phyloP scores from a whole-genome alignment of 2,797 vertebrate genomes.

The Pseudocheirus occidentalis region DNA sequence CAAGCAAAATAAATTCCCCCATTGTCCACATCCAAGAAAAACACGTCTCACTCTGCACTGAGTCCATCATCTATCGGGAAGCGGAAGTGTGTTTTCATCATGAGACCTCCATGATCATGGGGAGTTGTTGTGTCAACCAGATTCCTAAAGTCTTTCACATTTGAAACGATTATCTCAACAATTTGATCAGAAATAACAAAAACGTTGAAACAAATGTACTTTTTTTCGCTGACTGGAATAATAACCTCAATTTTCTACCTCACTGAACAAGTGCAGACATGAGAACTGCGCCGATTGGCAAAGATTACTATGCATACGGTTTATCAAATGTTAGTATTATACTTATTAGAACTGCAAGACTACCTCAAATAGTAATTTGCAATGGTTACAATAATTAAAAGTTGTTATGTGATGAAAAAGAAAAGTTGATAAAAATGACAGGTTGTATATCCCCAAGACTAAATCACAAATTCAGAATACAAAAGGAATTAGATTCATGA shows the following conservation, averaged over 20 bases:
- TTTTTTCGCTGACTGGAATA: not conserved
- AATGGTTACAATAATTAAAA: conserved; percentile 17
- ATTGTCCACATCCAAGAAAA: not conserved
- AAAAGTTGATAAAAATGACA: conserved; percentile 36
- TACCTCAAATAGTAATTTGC: conserved; percentile 3
- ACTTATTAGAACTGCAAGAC: not conserved
- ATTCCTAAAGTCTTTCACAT: not conserved
- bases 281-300: not conserved
- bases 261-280: conserved; percentile 23
- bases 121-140: not conserved
- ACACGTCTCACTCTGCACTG: not conserved
- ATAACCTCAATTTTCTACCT: conserved; percentile 6
- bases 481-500: not conserved
- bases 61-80: not conserved
- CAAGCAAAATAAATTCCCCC: not conserved
- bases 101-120: not conserved
- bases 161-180: not conserved
- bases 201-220: not conserved
- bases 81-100: not conserved
- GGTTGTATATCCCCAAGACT: not conserved
- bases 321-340: not conserved
- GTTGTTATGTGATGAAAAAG: not conserved
- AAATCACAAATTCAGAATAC: conserved; percentile 52
- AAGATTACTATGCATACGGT: conserved; percentile 23
- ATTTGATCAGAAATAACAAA: conserved; percentile 12